Evolutionary conservation across 2,113 vertebrate species (phyloP), one percentile per base, ranked within the genome.

Genomic region (Bufo gargarizans): DNA sequence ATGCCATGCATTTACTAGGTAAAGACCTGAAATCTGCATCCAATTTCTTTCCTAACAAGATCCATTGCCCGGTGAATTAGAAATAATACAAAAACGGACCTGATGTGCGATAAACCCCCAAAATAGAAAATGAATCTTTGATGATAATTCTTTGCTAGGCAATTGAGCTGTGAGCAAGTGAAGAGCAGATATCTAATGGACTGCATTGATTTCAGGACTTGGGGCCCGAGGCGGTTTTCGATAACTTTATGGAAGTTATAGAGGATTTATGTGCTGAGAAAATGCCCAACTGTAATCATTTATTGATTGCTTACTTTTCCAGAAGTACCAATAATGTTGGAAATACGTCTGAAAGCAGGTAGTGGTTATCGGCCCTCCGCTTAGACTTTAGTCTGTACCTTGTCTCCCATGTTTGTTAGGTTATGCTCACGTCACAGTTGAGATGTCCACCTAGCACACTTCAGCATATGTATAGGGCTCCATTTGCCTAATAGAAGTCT

Each of bases 181-280:
- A 74, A 76, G 77, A 71, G 69, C 55, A 33, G 86, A 88, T 88
- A 81, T 88, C 80, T 88, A 83, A 88, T 88, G 86, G 86, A 88
- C 83, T 88, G 79, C 72, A 88, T 88, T 77, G 86, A 88, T 88
- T 88, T 63, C 16, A 88, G 79, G 80, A 49, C 86, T 76, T 49
- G 2, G 20, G 63, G 86, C 86, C 86, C 45, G 55, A 82, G 71
- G 86, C 80, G 16, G 49, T 88, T 88, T 82, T 72, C 86, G 45
- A 88, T 88, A 88, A 72, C 59, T 88, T 83, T 88, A 65, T 88
- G 69, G 86, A 83, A 74, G 86, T 76, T 88, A 82, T 88, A 88
- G 14, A 88, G 86, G 86, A 88, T 88, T 88, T 83, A 88, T 88
- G 86, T 83, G 72, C 69, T 77, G 78, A 83, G 59, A 83, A 77